Percentiles rank a stretch among this genome's conserved stretches.
phyloP scores from a whole-genome alignment of 2,888 invertebrate species.

The Alitta virens region DNA sequence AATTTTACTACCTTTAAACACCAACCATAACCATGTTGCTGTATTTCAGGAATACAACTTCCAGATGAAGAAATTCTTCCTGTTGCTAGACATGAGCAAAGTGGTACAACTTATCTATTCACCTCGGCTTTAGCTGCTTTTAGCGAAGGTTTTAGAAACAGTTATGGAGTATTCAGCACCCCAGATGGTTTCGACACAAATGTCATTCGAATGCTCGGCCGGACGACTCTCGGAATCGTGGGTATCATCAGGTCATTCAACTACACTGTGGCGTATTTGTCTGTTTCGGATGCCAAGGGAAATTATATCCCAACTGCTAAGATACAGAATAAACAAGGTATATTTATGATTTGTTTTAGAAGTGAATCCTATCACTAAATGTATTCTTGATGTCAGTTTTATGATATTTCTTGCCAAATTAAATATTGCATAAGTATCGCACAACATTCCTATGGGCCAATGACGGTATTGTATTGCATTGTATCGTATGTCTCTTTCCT shows the following conservation, averaged over 20 bases:
- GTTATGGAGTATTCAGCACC: constrained; percentile 37
- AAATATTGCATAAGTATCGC: too few relatives aligned
- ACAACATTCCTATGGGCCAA: too few relatives aligned
- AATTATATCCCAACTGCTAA: constrained; percentile 30
- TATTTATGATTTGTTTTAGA: too few relatives aligned
- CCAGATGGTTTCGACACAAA: constrained; percentile 14
- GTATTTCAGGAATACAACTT: constrained; percentile 15
- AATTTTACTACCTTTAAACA: too few relatives aligned
- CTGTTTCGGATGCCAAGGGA: constrained; percentile 33
- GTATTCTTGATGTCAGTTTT: too few relatives aligned
- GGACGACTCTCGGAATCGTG: constrained; percentile 19
- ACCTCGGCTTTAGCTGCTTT: constrained; percentile 40
- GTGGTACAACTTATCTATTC: constrained; percentile 48
- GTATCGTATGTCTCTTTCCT: too few relatives aligned
- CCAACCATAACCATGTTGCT: too few relatives aligned
- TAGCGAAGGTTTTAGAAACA: constrained; percentile 34
- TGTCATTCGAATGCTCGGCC: constrained; percentile 15
- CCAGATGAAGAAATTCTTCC: constrained; percentile 36
- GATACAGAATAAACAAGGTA: constrained; percentile 34
- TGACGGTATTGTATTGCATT: too few relatives aligned
- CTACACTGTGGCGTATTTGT: constrained; percentile 44
- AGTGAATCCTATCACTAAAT: too few relatives aligned
- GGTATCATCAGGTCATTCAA: constrained; percentile 24
- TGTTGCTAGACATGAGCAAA: constrained; percentile 43
- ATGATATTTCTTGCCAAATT: too few relatives aligned